These are phyloP conservation scores for Stichopus horrens DNA, from an alignment of 53 echinoderm and acorn worm species.

Conservation along the genomic window DNA sequence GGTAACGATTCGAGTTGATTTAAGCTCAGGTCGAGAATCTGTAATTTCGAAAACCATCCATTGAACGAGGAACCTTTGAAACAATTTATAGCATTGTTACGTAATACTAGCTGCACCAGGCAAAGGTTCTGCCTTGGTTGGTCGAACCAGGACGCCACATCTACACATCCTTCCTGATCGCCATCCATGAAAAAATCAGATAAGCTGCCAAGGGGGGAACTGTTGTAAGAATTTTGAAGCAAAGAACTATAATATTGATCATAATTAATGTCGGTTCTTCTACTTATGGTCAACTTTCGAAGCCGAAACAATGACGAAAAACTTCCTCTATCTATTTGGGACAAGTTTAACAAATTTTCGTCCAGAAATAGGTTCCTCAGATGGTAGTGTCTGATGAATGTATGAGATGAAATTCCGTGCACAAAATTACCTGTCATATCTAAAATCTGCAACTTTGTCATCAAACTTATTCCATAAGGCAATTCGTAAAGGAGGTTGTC, in stretches of 20 bases:
- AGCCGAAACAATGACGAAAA: slow-evolving; percentile 14
- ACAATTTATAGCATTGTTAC: not conserved
- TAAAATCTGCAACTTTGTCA: slow-evolving; percentile 7
- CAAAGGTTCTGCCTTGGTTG: not conserved
- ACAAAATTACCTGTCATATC: slow-evolving; percentile 11
- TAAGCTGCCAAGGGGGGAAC: not conserved
- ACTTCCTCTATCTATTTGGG: not conserved
- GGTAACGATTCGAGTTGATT: not conserved
- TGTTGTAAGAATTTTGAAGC: not conserved
- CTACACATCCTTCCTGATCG: not conserved
- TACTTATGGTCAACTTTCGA: slow-evolving; percentile 6
- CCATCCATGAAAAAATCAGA: not conserved
- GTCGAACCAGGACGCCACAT: slow-evolving; percentile 26
- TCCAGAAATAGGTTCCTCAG: slow-evolving; percentile 11
- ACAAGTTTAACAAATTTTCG: not conserved
- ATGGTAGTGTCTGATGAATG: not conserved
- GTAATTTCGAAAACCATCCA: not conserved
- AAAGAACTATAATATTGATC: not conserved
- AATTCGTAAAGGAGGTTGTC: not conserved
- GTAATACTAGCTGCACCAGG: not conserved
- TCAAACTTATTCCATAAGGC: slow-evolving; percentile 30
- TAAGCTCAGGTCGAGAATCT: not conserved
- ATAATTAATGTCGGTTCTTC: not conserved
- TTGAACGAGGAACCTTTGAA: not conserved
- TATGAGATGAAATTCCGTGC: not conserved